A percentile compares a stretch with the other conserved stretches of the same genome.
Conservation (phyloP, 2,888 invertebrate genomes). For the Heteromurus nitidus region DNA sequence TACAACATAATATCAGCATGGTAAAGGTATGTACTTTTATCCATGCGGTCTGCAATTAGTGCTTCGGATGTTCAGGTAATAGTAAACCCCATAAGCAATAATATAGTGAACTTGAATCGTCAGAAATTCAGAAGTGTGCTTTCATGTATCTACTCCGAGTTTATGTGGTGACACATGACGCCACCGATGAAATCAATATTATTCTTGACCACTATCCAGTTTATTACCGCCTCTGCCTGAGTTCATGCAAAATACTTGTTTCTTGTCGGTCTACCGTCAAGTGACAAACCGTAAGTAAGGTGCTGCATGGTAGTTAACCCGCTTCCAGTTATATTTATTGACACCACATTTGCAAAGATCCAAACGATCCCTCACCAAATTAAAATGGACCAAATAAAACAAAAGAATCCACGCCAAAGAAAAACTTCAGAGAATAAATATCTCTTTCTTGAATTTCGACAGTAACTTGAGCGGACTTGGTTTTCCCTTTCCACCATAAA, state of each 20-base stretch:
- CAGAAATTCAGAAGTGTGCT: neutral
- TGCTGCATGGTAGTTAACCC: neutral
- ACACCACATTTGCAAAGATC: neutral
- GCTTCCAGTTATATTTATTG: constrained; percentile 8
- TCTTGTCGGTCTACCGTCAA: neutral
- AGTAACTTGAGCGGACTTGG: neutral
- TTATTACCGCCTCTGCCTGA: neutral
- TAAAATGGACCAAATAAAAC: neutral
- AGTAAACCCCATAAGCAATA: no score
- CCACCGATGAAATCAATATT: constrained; percentile 5
- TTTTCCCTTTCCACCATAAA: constrained; percentile 14
- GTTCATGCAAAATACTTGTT: neutral
- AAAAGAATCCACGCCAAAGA: neutral
- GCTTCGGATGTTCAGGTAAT: no score
- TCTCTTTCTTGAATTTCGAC: neutral
- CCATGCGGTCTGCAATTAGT: no score
- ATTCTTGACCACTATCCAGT: neutral
- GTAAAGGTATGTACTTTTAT: no score
- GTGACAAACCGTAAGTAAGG: neutral
- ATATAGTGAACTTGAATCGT: no score
- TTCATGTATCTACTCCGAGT: no score
- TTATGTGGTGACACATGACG: neutral
- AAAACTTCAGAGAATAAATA: neutral
- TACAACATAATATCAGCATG: no score
- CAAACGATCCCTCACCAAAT: neutral